Percentiles rank a stretch among this genome's conserved stretches.
phyloP scores from a whole-genome alignment of 1,140 invertebrate species.

The Drosophila littoralis region DNA sequence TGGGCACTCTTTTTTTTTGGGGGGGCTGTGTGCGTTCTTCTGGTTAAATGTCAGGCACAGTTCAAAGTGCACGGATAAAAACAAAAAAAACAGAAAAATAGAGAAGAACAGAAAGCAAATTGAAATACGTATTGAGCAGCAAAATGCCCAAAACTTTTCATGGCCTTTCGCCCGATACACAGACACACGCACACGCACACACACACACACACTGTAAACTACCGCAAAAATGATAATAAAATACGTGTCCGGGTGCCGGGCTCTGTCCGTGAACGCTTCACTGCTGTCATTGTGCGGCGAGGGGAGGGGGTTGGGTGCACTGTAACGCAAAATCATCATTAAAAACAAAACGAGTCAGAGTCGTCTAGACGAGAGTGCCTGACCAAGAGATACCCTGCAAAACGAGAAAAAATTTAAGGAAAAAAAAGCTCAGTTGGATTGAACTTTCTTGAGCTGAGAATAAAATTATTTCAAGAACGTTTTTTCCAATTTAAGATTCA shows the following conservation, averaged over 20 bases:
- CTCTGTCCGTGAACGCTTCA: constrained; percentile 24
- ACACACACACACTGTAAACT: constrained; percentile 14
- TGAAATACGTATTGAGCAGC: constrained; percentile 39
- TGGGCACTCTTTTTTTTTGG: background rate
- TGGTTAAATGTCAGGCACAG: constrained; percentile 30
- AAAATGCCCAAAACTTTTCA: constrained; percentile 45
- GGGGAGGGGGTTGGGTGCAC: no score
- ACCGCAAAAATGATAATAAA: constrained; percentile 76
- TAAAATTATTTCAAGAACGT: no score
- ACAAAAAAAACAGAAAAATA: background rate
- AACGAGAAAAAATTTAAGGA: background rate
- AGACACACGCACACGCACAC: constrained; percentile 4
- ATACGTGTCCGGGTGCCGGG: constrained; percentile 45
- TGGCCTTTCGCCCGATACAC: constrained; percentile 15
- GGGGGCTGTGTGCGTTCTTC: background rate
- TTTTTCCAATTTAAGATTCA: no score
- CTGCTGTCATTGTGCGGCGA: background rate
- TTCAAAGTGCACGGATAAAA: constrained; percentile 6
- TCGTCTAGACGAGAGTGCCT: background rate
- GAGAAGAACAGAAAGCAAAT: constrained; percentile 12
- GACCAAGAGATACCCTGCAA: background rate
- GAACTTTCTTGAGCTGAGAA: background rate
- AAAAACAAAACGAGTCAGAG: constrained; percentile 12
- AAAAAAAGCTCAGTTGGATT: background rate
- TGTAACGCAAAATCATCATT: constrained; percentile 38